Percentiles rank a stretch among this genome's conserved stretches.
Conservation (phyloP, 2,113 vertebrate species). For the Pampusana beccarii region DNA sequence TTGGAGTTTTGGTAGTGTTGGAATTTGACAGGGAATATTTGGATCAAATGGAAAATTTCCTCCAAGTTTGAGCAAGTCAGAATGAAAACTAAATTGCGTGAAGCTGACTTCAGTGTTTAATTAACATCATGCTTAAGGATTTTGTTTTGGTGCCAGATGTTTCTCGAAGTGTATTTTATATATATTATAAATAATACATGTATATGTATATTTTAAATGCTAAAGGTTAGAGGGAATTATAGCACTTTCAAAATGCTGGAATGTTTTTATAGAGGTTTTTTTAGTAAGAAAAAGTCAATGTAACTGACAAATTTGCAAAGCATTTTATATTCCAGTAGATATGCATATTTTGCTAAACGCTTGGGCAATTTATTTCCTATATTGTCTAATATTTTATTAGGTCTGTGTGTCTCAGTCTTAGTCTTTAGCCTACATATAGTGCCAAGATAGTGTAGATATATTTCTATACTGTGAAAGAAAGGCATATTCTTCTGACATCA, state of each 20-base stretch:
- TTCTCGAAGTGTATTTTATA: background rate
- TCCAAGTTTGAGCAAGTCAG: background rate
- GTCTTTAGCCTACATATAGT: background rate
- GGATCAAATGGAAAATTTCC: background rate
- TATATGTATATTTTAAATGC: background rate
- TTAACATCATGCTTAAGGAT: background rate
- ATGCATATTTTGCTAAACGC: background rate
- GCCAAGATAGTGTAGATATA: background rate
- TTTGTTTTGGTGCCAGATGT: background rate
- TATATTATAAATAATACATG: background rate
- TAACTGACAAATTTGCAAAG: background rate
- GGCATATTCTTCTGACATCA: background rate
- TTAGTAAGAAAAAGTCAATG: background rate
- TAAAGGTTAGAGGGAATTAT: background rate
- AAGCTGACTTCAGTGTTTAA: background rate
- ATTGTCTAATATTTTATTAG: background rate
- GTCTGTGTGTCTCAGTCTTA: background rate
- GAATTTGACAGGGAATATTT: background rate
- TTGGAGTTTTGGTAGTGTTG: background rate
- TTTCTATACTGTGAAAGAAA: background rate
- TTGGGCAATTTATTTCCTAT: background rate
- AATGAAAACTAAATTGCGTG: background rate
- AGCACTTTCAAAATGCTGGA: background rate
- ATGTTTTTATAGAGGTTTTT: background rate
- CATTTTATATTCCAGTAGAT: background rate